A percentile compares a stretch with the other conserved stretches of the same genome.
phyloP scores from a whole-genome alignment of 2,113 vertebrate species.

The Mustela lutreola region DNA sequence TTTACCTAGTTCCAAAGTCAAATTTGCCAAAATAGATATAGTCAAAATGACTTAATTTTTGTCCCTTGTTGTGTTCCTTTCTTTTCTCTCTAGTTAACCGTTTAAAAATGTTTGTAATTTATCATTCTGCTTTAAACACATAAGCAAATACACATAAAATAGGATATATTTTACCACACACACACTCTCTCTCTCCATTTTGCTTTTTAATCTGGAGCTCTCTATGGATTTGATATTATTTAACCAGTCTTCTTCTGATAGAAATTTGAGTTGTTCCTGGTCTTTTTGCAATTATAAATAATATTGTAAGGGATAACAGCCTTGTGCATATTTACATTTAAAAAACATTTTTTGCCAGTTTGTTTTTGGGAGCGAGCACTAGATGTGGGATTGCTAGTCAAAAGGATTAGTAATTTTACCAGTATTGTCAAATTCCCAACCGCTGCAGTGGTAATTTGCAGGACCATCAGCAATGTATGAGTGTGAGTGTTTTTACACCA shows the following conservation, averaged over 20 bases:
- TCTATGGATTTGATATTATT: not conserved
- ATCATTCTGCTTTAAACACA: not conserved
- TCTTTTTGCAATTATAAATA: not conserved
- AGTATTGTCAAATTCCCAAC: not conserved
- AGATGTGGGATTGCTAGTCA: not conserved
- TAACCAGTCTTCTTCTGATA: not conserved
- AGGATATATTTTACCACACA: not conserved
- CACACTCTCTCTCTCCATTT: too few species aligned
- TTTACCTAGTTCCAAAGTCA: constrained; percentile 27
- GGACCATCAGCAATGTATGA: not conserved
- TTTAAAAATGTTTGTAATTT: constrained; percentile 25
- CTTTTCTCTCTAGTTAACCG: not conserved
- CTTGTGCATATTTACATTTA: not conserved
- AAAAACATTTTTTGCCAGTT: not conserved
- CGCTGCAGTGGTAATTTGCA: not conserved
- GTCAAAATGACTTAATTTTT: not conserved
- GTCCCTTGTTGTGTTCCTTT: not conserved
- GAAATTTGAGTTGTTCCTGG: not conserved
- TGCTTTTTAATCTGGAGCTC: not conserved
- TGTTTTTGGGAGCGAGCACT: not conserved
- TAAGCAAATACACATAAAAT: not conserved
- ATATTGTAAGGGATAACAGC: not conserved
- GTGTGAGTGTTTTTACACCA: not conserved
- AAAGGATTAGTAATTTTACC: not conserved
- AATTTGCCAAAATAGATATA: not conserved